A percentile compares a stretch with the other conserved stretches of the same genome.
phyloP scores from a whole-genome alignment of 2,113 vertebrate species.

The Oncorhynchus mykiss region DNA sequence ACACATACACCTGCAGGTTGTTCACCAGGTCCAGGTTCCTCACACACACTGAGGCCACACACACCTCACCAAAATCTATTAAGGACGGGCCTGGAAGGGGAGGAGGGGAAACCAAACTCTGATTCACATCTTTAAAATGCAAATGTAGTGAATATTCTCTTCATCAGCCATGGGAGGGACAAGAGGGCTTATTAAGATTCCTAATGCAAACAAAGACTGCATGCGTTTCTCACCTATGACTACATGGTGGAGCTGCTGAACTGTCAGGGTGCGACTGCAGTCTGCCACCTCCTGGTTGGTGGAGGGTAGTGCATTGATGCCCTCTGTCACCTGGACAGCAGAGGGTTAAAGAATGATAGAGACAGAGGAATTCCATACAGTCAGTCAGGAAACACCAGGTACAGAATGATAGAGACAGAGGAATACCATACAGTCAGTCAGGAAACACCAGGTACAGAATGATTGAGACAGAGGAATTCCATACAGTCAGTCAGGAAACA shows the following conservation, averaged over 20 bases:
- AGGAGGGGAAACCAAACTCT: not conserved
- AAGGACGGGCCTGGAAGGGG: constrained; percentile 72
- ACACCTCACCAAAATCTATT: constrained; percentile 83
- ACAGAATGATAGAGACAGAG: no score
- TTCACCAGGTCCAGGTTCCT: constrained; percentile 77
- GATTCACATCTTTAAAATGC: not conserved
- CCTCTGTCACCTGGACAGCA: constrained; percentile 58
- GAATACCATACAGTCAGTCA: no score
- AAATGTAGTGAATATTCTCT: no score
- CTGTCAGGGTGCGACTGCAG: constrained; percentile 75
- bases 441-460: no score
- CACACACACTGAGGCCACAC: constrained; percentile 72
- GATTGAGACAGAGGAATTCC: no score
- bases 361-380: no score
- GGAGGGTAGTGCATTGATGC: constrained; percentile 65
- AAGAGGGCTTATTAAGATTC: no score
- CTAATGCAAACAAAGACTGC: not conserved
- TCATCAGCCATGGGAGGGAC: no score
- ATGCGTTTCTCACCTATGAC: constrained; percentile 69
- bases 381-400: not conserved
- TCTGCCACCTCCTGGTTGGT: constrained; percentile 77
- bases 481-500: no score
- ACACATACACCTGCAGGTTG: constrained; percentile 72
- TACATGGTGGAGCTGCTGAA: constrained; percentile 80
- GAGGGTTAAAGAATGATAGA: not conserved